phyloP scores from a whole-genome alignment of 2,888 invertebrate species.

The Scaptomyza caliginosa region DNA sequence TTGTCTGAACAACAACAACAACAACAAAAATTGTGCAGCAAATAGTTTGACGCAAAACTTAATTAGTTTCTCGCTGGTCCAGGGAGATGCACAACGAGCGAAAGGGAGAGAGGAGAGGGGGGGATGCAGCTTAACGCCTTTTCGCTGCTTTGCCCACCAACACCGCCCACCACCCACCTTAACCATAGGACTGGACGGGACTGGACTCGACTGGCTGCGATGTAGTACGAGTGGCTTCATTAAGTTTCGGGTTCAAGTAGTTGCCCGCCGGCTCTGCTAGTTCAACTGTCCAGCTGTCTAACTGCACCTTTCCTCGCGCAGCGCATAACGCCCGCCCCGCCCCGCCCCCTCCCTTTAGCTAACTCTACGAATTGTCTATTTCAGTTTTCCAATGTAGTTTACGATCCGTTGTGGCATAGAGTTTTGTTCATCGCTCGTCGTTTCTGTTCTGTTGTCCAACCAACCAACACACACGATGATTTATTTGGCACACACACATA shows the following conservation, averaged over 20 bases:
- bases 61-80: slow-evolving; percentile 63
- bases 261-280: slow-evolving; percentile 69
- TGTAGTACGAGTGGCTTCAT: slow-evolving; percentile 62
- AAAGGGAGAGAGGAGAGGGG: background rate
- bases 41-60: slow-evolving; percentile 75
- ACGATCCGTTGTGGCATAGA: slow-evolving; percentile 60
- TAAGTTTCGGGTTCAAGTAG: slow-evolving; percentile 73
- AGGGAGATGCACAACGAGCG: slow-evolving; percentile 1
- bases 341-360: background rate
- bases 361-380: slow-evolving; percentile 69
- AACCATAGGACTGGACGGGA: background rate
- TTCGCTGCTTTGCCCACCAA: background rate
- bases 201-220: background rate
- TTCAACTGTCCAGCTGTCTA: slow-evolving; percentile 65
- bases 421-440: slow-evolving; percentile 52
- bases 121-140: slow-evolving; percentile 31
- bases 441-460: slow-evolving; percentile 34
- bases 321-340: background rate
- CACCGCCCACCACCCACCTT: background rate
- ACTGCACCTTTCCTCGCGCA: slow-evolving; percentile 6
- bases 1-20: slow-evolving; percentile 15
- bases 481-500: slow-evolving; percentile 75
- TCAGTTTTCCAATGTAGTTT: slow-evolving; percentile 78
- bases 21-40: slow-evolving; percentile 46
- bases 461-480: slow-evolving; percentile 69